Evolutionary conservation across 92 coral and sea anemone species (phyloP).

Genomic region (Scolanthus callimorphus): DNA sequence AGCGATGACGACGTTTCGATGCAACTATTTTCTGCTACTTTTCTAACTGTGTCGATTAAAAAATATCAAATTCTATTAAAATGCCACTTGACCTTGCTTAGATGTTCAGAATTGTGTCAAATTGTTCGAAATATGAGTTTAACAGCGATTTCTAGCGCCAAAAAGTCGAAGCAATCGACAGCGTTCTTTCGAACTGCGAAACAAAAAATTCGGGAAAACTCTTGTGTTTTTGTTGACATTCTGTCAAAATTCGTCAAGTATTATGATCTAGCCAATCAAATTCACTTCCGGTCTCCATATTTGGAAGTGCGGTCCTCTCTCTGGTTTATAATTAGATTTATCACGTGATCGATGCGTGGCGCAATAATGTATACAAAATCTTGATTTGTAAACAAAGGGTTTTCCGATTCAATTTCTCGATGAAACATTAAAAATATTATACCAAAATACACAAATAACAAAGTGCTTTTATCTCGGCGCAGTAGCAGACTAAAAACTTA

Average conservation of each 20-base stretch:
- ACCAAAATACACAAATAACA: no score
- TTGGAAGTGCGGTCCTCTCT: constrained; percentile 24
- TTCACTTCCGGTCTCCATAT: constrained; percentile 58
- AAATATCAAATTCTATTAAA: no score
- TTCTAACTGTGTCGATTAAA: no score
- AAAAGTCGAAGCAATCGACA: constrained; percentile 17
- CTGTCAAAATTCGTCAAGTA: constrained; percentile 81
- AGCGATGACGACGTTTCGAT: constrained; percentile 10
- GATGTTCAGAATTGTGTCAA: no score
- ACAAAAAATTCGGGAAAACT: constrained; percentile 77
- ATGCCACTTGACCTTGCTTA: no score
- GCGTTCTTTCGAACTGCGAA: constrained; percentile 31
- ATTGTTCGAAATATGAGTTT: no score
- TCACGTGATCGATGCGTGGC: constrained; percentile 27
- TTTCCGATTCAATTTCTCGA: no score
- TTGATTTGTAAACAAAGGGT: not conserved
- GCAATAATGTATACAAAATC: not conserved
- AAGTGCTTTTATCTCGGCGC: no score
- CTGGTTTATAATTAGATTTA: constrained; percentile 4
- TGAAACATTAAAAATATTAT: no score
- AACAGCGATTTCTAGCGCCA: constrained; percentile 35
- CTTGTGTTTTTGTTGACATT: constrained; percentile 92
- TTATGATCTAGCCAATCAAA: constrained; percentile 76
- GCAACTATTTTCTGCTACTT: no score
- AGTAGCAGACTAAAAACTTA: no score